Percentiles rank a stretch among this genome's conserved stretches.
These are phyloP conservation scores for Melanogrammus aeglefinus DNA, from an alignment of 2,797 vertebrate species.

Conservation along the genomic window DNA sequence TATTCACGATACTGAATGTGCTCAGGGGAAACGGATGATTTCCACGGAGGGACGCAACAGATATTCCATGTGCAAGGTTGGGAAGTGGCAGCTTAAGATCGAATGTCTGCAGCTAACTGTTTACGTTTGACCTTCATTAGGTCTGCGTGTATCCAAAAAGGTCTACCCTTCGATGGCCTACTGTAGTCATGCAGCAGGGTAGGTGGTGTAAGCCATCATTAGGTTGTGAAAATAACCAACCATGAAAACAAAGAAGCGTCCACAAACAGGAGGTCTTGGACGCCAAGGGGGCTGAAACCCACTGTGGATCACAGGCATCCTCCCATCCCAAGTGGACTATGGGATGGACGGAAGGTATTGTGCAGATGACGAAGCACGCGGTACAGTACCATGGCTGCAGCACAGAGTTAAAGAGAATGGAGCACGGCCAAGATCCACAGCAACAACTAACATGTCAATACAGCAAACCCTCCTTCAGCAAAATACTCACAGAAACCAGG, in stretches of 20 bases:
- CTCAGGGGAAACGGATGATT: background rate
- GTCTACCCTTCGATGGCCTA: background rate
- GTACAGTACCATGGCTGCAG: background rate
- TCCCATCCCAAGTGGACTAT: background rate
- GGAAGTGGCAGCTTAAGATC: background rate
- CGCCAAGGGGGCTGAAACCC: background rate
- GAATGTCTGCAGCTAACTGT: background rate
- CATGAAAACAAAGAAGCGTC: background rate
- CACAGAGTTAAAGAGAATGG: background rate
- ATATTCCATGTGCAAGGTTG: background rate
- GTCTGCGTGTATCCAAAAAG: background rate
- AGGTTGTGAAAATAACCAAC: background rate
- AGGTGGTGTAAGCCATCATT: background rate
- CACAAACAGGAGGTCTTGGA: background rate
- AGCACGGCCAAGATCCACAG: background rate
- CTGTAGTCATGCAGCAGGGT: background rate
- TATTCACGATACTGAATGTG: background rate
- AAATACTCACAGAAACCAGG: background rate
- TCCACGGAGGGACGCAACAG: background rate
- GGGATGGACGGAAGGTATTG: background rate
- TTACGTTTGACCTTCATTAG: background rate
- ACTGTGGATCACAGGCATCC: background rate
- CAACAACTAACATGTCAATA: constrained; percentile 21
- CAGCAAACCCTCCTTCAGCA: constrained; percentile 21
- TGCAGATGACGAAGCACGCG: background rate